phyloP scores from a whole-genome alignment of 2,113 vertebrate species.

The Camelus dromedarius region DNA sequence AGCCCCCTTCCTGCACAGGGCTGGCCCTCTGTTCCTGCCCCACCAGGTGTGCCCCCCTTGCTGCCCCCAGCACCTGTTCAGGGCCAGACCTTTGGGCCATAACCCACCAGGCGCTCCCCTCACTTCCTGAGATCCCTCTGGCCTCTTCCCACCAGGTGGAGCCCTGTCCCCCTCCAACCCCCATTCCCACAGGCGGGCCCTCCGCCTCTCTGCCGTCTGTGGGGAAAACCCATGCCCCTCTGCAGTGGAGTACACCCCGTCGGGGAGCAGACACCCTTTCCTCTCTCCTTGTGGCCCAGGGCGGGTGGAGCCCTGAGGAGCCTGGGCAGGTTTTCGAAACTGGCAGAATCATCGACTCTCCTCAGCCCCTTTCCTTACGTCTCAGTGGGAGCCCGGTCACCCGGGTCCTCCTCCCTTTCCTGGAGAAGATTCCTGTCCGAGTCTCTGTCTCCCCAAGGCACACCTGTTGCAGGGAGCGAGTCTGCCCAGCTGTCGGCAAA shows the following conservation, averaged over 20 bases:
- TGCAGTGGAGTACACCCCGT: neutral
- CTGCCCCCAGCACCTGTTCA: neutral
- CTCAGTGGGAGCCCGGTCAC: neutral
- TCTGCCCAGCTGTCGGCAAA: neutral
- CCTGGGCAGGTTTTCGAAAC: neutral
- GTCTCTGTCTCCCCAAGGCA: neutral
- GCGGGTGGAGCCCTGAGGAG: neutral
- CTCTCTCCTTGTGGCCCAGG: neutral
- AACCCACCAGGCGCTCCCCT: neutral
- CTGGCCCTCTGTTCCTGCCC: neutral
- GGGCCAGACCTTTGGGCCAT: neutral
- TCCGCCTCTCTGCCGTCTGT: neutral
- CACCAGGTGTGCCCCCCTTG: accelerated
- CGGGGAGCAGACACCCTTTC: neutral
- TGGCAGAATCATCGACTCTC: neutral
- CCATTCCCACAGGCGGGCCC: neutral
- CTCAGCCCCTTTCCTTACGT: neutral
- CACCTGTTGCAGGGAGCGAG: slow-evolving; percentile 52
- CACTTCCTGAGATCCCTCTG: neutral
- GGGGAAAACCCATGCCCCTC: neutral
- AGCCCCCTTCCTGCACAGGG: neutral
- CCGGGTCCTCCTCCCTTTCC: neutral
- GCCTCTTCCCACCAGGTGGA: neutral
- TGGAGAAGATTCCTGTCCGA: neutral
- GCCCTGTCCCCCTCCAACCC: neutral